Base-by-base conservation (phyloP, 2,888 invertebrate genomes). In the Mantis religiosa region DNA sequence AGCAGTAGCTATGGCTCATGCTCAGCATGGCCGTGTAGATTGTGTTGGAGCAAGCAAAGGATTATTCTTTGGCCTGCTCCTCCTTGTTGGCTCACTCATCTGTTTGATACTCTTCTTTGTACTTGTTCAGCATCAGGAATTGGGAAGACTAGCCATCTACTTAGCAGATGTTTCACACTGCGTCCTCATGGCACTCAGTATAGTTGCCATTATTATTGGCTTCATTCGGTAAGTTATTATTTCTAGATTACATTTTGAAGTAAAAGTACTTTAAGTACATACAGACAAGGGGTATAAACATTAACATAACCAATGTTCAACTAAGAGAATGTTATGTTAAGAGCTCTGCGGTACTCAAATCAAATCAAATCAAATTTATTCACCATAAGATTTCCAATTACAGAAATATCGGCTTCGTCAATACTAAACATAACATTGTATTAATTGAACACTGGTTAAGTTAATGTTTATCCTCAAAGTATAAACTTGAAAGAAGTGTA, bases 101-200 rank as follows among this genome's bases (percentile, higher is more conserved):
- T 98, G 98, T 93, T 95, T 99, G 93, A 98, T 99, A 92, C 95
- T 98, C 91, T 99, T 98, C 96, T 98, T 98, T 94, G 98, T 99
- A 91, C 95, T 99, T 92, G 97, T 98, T 91, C 97, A 97, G 93
- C 97, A 98, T 93, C 96, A 96, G 90, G 96, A 97, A 92, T 95
- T 97, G 92, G 96, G 96, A 91, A 95, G 98, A 91, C 94, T 98
- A 91, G 98, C 98, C 89, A 97, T 98, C 92, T 98, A 98, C 92
- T 94, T 98, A 92, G 98, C 98, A 34, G 98, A 98, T 93, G 97
- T 97, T 54, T 98, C 98, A 25, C 98, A 98, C 93, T 97, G 97
- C 93, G 96, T 96, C 90, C 94, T 98, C 90, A 97, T 98, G 97
- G 95, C 96, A 90, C 95, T 98, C 90, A 97, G 98, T 90, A 97